Base-by-base conservation (phyloP, 2,888 invertebrate species). In the Dicyrtoma fusca region DNA sequence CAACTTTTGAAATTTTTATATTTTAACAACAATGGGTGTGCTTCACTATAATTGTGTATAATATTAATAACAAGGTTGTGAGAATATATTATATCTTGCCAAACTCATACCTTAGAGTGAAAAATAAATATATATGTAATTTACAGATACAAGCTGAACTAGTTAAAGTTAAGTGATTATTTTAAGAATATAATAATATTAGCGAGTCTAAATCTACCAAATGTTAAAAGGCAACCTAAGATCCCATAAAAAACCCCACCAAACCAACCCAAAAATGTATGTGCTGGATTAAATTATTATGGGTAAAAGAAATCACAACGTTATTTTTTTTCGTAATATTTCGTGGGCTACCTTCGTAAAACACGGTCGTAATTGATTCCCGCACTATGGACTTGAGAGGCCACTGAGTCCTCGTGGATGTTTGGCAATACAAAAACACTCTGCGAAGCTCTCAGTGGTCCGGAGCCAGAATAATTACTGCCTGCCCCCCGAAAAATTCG, bases 371-470 rank as follows among this genome's bases (percentile, higher is more conserved):
- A 77, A 69, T 77, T 79, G 21, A 71, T 62, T 64, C 76, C 76
- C 42, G 74, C 71, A 62, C 66, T 65, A 53, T 74, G 66, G 11
- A 73, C 61, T 62, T 76, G 75, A 19, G 62, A 51, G 53, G 63
- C 23, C 3, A 68, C 68, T 8, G 62, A 73, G 47, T 76, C 73
- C 71, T 80, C 80, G 72, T 80, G 78, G 65, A 79, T 77, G 71
- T 77, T 75, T 19, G 80, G 80, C 51, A 80, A 74, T 55, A 79
- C 78, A 74, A 77, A 80, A 21, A 80, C 80, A 76, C 80, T 80
- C 64, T 80, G 80, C 17, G 80, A 80, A 53, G 80, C 72, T 69
- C 75, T 75, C 11, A 80, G 73, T 23, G 75, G 71, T 26, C 79
- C 78, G 49, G 74, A 62, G n/a, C 75, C 69, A n/a, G 73, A 69